Conservation (phyloP, 2,797 vertebrate genomes). For the Aratinga solstitialis region DNA sequence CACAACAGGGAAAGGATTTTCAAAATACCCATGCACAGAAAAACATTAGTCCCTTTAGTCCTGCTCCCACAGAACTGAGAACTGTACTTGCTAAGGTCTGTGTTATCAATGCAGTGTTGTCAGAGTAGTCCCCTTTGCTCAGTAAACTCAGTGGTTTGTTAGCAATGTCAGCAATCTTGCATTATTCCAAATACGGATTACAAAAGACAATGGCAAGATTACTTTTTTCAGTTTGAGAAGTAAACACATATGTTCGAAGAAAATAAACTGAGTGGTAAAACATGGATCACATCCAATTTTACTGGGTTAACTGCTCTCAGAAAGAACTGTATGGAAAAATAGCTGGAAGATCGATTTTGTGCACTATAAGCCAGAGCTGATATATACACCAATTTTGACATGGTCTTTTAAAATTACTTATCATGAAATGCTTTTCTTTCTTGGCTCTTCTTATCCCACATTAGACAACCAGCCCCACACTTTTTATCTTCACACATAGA, state of each 20-base stretch:
- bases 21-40: background rate
- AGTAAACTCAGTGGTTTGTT: conserved; percentile 6
- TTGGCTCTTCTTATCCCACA: background rate
- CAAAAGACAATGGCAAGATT: conserved; percentile 40
- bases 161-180: background rate
- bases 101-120: background rate
- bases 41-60: background rate
- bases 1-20: conserved; percentile 12
- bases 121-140: background rate
- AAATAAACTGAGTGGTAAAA: background rate
- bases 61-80: background rate
- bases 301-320: background rate
- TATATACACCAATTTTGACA: background rate
- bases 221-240: conserved; percentile 11
- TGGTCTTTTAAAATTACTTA: background rate
- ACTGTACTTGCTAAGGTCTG: background rate
- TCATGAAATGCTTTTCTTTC: background rate
- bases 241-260: background rate
- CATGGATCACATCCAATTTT: background rate
- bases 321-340: background rate
- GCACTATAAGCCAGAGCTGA: background rate
- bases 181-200: background rate
- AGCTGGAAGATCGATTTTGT: background rate
- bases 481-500: background rate
- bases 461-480: background rate